A percentile compares a stretch with the other conserved stretches of the same genome.
These are phyloP conservation scores for Diabrotica balteata DNA, from an alignment of 2,888 invertebrate species.

Conservation along the genomic window DNA sequence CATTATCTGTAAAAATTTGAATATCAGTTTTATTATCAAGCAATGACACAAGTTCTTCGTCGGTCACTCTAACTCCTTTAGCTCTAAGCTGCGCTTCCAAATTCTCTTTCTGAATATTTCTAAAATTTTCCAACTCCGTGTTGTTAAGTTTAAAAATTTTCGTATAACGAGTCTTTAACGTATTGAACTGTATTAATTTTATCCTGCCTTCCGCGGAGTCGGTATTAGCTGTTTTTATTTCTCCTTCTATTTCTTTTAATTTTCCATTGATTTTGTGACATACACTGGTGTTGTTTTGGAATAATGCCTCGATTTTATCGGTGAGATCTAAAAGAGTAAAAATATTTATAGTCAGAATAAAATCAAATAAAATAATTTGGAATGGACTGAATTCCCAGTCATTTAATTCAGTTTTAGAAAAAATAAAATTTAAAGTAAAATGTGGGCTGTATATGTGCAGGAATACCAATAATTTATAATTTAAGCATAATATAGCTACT, in stretches of 20 bases:
- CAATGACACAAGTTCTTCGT: conserved; percentile 58
- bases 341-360: not conserved
- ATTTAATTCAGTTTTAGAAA: too few species aligned
- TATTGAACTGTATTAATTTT: conserved; percentile 62
- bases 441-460: too few species aligned
- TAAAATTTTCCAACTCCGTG: conserved; percentile 62
- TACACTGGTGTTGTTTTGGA: conserved; percentile 49
- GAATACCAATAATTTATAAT: too few species aligned
- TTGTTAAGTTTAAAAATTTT: conserved; percentile 65
- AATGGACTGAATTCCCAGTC: too few species aligned
- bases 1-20: conserved; percentile 64
- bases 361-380: too few species aligned
- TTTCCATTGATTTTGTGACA: conserved; percentile 46
- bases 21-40: conserved; percentile 59
- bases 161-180: conserved; percentile 61
- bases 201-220: conserved; percentile 57
- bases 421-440: too few species aligned
- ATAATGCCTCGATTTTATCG: conserved; percentile 46
- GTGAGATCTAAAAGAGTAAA: conserved; percentile 39
- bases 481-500: too few species aligned
- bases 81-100: conserved; percentile 66
- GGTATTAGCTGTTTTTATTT: conserved; percentile 38
- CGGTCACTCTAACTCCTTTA: conserved; percentile 51
- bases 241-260: conserved; percentile 48
- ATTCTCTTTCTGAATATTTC: conserved; percentile 63